Base-by-base conservation (phyloP, 2,888 invertebrate species). In the Campoletis raptor region DNA sequence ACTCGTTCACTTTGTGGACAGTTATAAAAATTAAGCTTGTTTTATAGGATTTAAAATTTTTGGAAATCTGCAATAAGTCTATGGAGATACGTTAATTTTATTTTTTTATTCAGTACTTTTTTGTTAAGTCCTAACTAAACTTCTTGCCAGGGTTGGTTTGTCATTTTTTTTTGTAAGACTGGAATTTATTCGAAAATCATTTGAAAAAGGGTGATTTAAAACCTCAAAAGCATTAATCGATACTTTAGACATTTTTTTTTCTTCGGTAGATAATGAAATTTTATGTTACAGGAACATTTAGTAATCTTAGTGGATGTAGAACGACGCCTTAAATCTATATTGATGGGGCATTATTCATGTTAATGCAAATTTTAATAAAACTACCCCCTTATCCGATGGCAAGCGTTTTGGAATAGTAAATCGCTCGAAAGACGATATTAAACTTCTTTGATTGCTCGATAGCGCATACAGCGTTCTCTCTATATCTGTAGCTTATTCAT, bases 391-490 rank as follows among this genome's bases (percentile, higher is more conserved):
- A 81, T 85, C 80, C 36, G 48, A 76, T 76, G 48, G n/a, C 40
- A 45, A 24, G 64, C 61, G 18, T 85, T 80, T 85, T 64, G 15
- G 48, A 52, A 76, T 70, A 61, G 70, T 52, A 30, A 70, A 81
- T 76, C 84, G 80, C 61, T 54, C 12, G 70, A 36, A 54, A 64
- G 76, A 78, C 52, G 73, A 74, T 76, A 80, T 69, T 69, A 84
- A 70, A 61, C 69, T 73, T 80, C 64, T 70, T 80, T 74, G 83
- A 79, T 67, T 57, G 79, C 66, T 79, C 57, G 67, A 79, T 69
- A 57, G 72, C 18, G 66, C 24, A 45, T 36, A 21, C n/a, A 64
- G 70, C 57, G 15, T 77, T n/a, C 36, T 61, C 30, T 48, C 8
- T 45, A 64, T 78, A 52, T 67, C 45, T 72, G 57, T 76, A 74